Percentiles rank a stretch among this genome's conserved stretches.
phyloP scores from a whole-genome alignment of 2,888 invertebrate species.

The Heliconius charithonia region DNA sequence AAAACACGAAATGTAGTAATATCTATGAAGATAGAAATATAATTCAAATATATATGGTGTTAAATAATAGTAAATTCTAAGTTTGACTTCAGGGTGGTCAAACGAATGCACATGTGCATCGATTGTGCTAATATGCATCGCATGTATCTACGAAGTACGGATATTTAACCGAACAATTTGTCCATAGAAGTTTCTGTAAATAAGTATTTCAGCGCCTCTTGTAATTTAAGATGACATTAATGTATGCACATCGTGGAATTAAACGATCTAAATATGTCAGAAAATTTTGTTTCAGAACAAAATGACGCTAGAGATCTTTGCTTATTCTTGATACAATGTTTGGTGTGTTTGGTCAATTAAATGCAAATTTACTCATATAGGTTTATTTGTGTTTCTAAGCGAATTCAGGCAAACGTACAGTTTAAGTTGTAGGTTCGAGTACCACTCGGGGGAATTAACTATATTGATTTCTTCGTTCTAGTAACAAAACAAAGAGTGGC shows the following conservation, averaged over 20 bases:
- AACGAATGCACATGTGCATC: constrained; percentile 9
- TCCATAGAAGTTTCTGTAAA: constrained; percentile 20
- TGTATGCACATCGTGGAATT: constrained; percentile 30
- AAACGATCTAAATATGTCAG: constrained; percentile 23
- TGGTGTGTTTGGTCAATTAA: not conserved
- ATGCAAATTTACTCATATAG: not conserved
- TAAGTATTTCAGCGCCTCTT: constrained; percentile 21
- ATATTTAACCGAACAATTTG: constrained; percentile 17
- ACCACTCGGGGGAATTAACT: no score
- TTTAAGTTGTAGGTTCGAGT: not conserved
- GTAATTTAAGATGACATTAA: constrained; percentile 26
- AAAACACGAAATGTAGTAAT: not conserved
- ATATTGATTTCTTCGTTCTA: no score
- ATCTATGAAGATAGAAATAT: not conserved
- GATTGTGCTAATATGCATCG: not conserved
- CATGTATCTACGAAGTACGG: constrained; percentile 9
- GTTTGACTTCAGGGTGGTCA: constrained; percentile 13
- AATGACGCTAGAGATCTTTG: not conserved
- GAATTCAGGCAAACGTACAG: not conserved
- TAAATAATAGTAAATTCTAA: not conserved
- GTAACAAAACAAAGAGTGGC: no score
- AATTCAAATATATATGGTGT: not conserved
- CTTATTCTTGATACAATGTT: constrained; percentile 15
- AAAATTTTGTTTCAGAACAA: constrained; percentile 11
- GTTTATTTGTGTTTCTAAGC: not conserved